Evolutionary conservation across 2,113 vertebrate genomes (phyloP).

Genomic region (Ptilorrhoa leucosticta): DNA sequence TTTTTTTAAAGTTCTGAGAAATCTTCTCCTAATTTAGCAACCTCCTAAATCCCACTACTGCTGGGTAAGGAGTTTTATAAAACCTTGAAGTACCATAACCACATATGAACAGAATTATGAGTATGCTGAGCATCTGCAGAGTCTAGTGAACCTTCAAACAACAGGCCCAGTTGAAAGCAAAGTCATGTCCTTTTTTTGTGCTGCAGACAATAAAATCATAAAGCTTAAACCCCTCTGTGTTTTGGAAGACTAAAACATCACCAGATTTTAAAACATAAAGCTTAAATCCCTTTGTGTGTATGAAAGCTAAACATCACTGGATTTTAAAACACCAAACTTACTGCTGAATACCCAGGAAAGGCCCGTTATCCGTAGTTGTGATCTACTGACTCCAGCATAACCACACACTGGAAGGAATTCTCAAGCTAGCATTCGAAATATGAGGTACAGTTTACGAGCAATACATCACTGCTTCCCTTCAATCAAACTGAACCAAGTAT

Average conservation of each 20-base stretch:
- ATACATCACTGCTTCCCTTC: neutral
- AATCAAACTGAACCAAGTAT: neutral
- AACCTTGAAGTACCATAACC: neutral
- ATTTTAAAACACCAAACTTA: neutral
- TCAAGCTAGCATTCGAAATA: neutral
- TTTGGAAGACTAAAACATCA: constrained; percentile 18
- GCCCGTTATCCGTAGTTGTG: neutral
- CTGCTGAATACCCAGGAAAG: constrained; percentile 36
- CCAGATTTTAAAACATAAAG: constrained; percentile 51
- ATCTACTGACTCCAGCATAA: constrained; percentile 33
- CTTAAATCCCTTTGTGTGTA: constrained; percentile 21
- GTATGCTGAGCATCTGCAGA: constrained; percentile 48
- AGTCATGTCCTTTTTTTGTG: constrained; percentile 53
- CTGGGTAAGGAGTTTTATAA: neutral
- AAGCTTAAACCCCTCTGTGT: constrained; percentile 38
- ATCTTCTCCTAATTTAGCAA: constrained; percentile 3
- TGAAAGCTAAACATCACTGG: neutral
- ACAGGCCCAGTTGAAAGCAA: constrained; percentile 41
- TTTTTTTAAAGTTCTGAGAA: neutral
- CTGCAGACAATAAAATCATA: constrained; percentile 56
- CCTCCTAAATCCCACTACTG: neutral
- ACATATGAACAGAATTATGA: constrained; percentile 34
- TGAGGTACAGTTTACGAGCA: accelerated
- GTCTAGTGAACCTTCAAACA: constrained; percentile 45
- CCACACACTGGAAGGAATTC: neutral